Percentiles rank a stretch among this genome's conserved stretches.
Conservation (phyloP, 2,797 vertebrate genomes). For the Pseudochirops corinnae region DNA sequence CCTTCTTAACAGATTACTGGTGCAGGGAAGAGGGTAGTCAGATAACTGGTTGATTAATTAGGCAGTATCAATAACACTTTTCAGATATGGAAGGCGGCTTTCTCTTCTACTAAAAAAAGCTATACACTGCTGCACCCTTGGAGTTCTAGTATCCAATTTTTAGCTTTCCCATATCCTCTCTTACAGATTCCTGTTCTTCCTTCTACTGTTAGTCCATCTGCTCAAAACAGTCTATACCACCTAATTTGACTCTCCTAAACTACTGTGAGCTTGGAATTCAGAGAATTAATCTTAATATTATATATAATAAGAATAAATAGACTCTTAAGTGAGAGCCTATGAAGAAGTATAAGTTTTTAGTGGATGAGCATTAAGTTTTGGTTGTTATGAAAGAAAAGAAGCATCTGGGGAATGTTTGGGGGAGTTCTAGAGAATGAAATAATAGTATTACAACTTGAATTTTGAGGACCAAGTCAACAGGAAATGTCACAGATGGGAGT, state of each 20-base stretch:
- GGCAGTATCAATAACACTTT: not conserved
- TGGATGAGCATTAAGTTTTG: not conserved
- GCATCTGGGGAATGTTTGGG: not conserved
- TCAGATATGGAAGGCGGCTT: not conserved
- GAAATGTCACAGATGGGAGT: not conserved
- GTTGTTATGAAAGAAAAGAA: not conserved
- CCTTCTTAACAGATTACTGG: not conserved
- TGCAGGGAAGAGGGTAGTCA: not conserved
- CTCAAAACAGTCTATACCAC: not conserved
- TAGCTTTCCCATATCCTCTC: not conserved
- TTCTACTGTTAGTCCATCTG: not conserved
- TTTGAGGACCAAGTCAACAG: not conserved
- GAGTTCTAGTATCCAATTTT: not conserved
- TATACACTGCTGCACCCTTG: not conserved
- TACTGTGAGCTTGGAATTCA: not conserved
- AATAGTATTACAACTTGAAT: not conserved
- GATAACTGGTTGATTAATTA: not conserved
- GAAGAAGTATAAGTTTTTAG: not conserved
- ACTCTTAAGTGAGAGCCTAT: not conserved
- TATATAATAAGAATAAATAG: not conserved
- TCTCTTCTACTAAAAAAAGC: not conserved
- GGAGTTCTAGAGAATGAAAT: not conserved
- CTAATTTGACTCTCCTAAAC: not conserved
- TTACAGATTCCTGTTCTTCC: not conserved
- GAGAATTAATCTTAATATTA: not conserved